Conservation (phyloP, 1,140 invertebrate species). For the Drosophila sucinea region DNA sequence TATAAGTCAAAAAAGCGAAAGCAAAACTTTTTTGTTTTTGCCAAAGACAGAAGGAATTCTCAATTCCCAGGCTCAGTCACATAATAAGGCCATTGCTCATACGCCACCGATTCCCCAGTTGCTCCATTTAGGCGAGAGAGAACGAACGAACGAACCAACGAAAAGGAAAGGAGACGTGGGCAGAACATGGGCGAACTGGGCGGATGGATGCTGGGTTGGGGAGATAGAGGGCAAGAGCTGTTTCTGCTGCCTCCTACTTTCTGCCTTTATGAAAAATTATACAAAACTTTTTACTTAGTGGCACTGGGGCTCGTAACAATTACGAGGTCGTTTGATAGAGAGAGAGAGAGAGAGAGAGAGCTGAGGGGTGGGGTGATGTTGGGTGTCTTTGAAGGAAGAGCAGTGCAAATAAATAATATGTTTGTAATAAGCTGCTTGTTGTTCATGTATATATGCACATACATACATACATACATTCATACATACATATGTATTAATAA, state of each 20-base stretch:
- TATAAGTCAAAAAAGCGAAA: background rate
- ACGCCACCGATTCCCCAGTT: conserved; percentile 68
- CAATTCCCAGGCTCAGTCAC: conserved; percentile 39
- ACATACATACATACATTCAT: background rate
- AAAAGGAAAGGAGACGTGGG: background rate
- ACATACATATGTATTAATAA: conserved; percentile 34
- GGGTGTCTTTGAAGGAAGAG: background rate
- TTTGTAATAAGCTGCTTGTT: conserved; percentile 46
- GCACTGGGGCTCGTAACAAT: conserved; percentile 56
- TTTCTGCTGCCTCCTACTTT: conserved; percentile 16
- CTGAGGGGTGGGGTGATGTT: background rate
- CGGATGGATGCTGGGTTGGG: background rate
- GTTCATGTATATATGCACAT: background rate
- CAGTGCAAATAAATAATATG: conserved; percentile 65
- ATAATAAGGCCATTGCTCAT: conserved; percentile 67
- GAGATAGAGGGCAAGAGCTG: too few relatives aligned
- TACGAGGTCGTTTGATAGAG: conserved; percentile 49
- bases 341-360: background rate
- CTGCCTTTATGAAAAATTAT: conserved; percentile 75
- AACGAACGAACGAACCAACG: too few relatives aligned
- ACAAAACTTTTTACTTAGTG: conserved; percentile 78
- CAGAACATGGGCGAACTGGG: background rate
- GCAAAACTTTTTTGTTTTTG: conserved; percentile 4
- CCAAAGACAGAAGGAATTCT: background rate
- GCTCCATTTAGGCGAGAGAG: conserved; percentile 34